Evolutionary conservation across 2,113 vertebrate species (phyloP).

Genomic region (Campylomormyrus numenius): DNA sequence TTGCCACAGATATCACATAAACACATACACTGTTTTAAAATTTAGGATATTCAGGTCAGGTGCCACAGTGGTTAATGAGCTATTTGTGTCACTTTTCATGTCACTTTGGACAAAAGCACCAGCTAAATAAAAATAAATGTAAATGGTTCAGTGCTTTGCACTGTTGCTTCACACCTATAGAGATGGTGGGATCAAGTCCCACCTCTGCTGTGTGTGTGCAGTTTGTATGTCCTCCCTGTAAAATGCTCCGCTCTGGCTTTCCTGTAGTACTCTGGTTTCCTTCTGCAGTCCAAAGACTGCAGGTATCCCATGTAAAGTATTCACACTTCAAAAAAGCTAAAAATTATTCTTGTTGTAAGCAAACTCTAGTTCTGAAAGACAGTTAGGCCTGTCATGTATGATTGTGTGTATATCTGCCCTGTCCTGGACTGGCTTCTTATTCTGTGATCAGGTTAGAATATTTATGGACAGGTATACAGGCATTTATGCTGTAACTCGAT

Average conservation of each 20-base stretch:
- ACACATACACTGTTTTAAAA: neutral
- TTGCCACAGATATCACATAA: neutral
- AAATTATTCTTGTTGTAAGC: neutral
- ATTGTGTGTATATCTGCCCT: no score
- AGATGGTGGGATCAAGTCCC: neutral
- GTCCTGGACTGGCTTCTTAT: no score
- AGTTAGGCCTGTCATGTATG: no score
- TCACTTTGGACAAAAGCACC: neutral
- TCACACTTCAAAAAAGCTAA: neutral
- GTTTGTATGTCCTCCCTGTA: neutral
- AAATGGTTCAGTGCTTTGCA: neutral
- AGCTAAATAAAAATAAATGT: neutral
- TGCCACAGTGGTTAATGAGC: neutral
- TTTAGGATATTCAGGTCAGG: neutral
- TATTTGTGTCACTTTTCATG: neutral
- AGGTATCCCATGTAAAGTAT: neutral
- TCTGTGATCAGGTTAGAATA: no score
- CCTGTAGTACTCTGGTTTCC: neutral
- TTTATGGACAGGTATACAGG: no score
- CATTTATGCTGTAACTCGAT: no score
- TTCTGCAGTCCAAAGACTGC: neutral
- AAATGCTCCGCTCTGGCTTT: neutral
- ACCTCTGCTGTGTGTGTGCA: neutral
- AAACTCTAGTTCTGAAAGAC: neutral
- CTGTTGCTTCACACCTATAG: neutral